These are phyloP conservation scores for Limnephilus lunatus DNA, from an alignment of 2,888 invertebrate genomes.

Conservation along the genomic window DNA sequence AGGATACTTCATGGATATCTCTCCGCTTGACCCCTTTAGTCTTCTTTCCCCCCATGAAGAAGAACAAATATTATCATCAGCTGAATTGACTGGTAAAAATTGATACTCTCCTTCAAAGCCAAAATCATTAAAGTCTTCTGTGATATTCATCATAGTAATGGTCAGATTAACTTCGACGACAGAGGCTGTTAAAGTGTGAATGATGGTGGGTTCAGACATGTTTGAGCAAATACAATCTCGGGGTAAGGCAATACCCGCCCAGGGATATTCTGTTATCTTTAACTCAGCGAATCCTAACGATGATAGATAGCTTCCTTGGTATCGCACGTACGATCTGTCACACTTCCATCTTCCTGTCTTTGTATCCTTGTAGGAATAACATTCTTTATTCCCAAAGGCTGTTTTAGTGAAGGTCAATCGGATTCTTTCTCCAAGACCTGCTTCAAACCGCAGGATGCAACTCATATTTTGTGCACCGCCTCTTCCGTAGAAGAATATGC, in stretches of 20 bases:
- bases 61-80: conserved; percentile 80
- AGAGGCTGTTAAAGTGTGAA: conserved; percentile 83
- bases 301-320: conserved; percentile 73
- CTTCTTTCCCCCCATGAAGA: conserved; percentile 82
- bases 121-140: conserved; percentile 88
- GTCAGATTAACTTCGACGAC: conserved; percentile 86
- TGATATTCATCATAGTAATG: conserved; percentile 87
- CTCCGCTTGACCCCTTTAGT: conserved; percentile 84
- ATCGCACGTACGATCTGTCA: conserved; percentile 73
- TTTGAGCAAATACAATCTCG: conserved; percentile 87
- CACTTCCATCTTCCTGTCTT: conserved; percentile 84
- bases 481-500: conserved; percentile 89
- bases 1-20: conserved; percentile 83
- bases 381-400: conserved; percentile 83
- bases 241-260: conserved; percentile 82
- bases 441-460: conserved; percentile 87
- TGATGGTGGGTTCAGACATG: conserved; percentile 80
- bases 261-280: conserved; percentile 83
- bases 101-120: conserved; percentile 87
- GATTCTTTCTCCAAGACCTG: conserved; percentile 82
- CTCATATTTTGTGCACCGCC: conserved; percentile 87
- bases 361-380: conserved; percentile 82
- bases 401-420: conserved; percentile 84
- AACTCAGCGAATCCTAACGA: conserved; percentile 77
- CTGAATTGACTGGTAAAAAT: conserved; percentile 78